phyloP scores from a whole-genome alignment of 1,140 invertebrate genomes.

The Pseudomyrmex dendroicus region DNA sequence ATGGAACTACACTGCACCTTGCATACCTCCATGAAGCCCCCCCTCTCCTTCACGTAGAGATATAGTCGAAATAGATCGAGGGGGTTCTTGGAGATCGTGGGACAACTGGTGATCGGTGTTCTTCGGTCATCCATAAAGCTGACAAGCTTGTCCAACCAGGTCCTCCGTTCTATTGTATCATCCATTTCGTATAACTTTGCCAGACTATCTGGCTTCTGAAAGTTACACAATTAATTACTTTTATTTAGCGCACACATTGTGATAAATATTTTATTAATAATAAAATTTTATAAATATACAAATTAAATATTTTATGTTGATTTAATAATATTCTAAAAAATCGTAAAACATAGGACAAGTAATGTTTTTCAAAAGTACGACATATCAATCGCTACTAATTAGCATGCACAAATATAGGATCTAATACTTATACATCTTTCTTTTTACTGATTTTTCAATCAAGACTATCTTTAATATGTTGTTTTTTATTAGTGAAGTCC shows the following conservation, averaged over 20 bases:
- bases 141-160: constrained; percentile 96
- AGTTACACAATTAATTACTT: constrained; percentile 62
- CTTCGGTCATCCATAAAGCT: constrained; percentile 97
- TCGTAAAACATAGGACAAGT: neutral
- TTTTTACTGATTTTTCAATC: neutral
- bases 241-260: neutral
- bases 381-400: constrained; percentile 6
- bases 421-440: neutral
- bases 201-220: constrained; percentile 95
- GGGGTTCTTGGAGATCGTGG: constrained; percentile 98
- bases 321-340: constrained; percentile 33
- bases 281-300: constrained; percentile 11
- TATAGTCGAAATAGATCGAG: constrained; percentile 98
- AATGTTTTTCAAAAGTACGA: constrained; percentile 7
- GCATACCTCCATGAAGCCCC: constrained; percentile 98
- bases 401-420: constrained; percentile 36
- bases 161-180: constrained; percentile 95
- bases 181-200: constrained; percentile 98
- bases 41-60: constrained; percentile 96
- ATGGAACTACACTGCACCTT: constrained; percentile 90
- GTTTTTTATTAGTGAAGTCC: no score
- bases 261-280: neutral
- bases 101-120: constrained; percentile 96
- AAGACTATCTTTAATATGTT: no score
- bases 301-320: constrained; percentile 19